Percentiles rank a stretch among this genome's conserved stretches.
phyloP scores from a whole-genome alignment of 1,140 invertebrate genomes.

The Drosophila ohnishii region DNA sequence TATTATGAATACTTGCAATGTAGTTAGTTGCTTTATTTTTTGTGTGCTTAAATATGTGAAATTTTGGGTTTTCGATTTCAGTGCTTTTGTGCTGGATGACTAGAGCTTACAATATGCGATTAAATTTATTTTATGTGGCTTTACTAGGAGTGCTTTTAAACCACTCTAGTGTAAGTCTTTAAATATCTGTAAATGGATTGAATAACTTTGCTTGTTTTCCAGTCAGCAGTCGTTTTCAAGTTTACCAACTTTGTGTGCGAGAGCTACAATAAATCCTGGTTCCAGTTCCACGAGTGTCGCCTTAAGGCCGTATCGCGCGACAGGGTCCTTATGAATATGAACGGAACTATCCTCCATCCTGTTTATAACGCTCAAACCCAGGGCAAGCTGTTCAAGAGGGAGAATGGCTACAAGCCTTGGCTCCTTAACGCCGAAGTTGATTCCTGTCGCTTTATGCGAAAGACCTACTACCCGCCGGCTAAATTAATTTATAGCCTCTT shows the following conservation, averaged over 20 bases:
- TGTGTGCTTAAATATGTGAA: too few species aligned
- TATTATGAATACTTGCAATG: not conserved
- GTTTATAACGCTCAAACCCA: not conserved
- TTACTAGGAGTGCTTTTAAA: not conserved
- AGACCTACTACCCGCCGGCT: not conserved
- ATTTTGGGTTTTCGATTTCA: not conserved
- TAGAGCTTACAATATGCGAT: not conserved
- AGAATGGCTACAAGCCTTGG: constrained; percentile 16
- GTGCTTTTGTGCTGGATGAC: not conserved
- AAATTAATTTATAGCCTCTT: constrained; percentile 9
- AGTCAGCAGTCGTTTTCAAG: constrained; percentile 3
- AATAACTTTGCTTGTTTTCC: not conserved
- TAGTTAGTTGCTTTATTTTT: not conserved
- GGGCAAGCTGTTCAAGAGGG: not conserved
- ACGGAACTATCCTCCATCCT: constrained; percentile 6
- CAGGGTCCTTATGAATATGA: not conserved
- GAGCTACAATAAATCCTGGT: constrained; percentile 6
- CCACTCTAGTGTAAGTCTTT: not conserved
- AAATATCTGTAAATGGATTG: not conserved
- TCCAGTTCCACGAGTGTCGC: not conserved
- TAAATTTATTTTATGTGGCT: not conserved
- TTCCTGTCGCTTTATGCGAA: constrained; percentile 14
- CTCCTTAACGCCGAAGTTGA: constrained; percentile 16
- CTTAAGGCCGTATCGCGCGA: constrained; percentile 1
- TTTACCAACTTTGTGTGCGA: constrained; percentile 7